Conservation (phyloP, 2,113 vertebrate species). For the Indicator maculatus region DNA sequence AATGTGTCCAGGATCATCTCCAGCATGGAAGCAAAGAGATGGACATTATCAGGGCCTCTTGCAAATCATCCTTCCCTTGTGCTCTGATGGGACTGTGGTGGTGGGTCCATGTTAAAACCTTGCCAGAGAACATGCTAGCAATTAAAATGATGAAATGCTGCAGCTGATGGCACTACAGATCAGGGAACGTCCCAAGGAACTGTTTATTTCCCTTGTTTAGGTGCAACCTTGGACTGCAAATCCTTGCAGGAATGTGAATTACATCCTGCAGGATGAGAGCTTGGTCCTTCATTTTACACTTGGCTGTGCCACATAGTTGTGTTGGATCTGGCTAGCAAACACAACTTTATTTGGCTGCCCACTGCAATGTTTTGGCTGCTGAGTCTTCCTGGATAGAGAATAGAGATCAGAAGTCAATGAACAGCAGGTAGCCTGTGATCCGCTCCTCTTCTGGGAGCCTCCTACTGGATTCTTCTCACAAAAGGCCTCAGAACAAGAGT, state of each 20-base stretch:
- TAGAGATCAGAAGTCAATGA: not conserved
- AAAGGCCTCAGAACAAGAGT: rapidly evolving
- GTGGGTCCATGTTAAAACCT: not conserved
- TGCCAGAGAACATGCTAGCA: not conserved
- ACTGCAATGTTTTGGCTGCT: not conserved
- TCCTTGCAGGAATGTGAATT: not conserved
- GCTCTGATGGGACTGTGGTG: not conserved
- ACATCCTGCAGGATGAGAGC: not conserved
- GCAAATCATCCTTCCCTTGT: not conserved
- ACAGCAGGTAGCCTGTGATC: not conserved
- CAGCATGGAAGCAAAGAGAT: not conserved
- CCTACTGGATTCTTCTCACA: not conserved
- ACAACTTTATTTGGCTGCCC: not conserved
- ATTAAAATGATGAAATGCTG: not conserved
- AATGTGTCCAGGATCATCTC: not conserved
- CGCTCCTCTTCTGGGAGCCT: not conserved
- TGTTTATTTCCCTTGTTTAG: not conserved
- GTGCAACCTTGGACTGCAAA: not conserved
- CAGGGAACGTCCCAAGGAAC: not conserved
- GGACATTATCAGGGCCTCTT: not conserved
- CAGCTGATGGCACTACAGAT: not conserved
- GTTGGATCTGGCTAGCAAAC: not conserved
- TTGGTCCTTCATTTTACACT: not conserved
- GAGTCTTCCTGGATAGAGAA: not conserved
- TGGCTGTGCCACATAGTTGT: not conserved